Conservation (phyloP, 2,113 vertebrate genomes). For the Fulica atra region DNA sequence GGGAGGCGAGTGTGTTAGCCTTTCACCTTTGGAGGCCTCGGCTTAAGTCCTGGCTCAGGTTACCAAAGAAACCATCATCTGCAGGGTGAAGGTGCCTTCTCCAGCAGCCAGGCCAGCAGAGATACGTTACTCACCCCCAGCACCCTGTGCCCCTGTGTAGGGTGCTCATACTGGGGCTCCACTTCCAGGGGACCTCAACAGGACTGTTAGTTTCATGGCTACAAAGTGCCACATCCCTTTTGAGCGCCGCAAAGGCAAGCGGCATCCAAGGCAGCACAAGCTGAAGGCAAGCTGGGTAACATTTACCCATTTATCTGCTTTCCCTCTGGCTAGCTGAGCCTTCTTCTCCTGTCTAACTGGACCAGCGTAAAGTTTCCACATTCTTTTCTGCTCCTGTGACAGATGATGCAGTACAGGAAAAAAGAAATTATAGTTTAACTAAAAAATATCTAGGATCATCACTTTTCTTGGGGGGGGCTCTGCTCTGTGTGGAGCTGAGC, state of each 20-base stretch:
- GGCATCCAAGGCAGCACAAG: fast-evolving
- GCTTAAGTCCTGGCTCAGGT: conserved; percentile 28
- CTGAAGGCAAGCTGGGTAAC: neutral
- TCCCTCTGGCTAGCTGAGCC: neutral
- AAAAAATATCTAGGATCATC: neutral
- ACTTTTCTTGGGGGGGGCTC: neutral
- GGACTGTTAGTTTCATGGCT: neutral
- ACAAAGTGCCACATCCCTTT: neutral
- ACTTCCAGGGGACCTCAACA: neutral
- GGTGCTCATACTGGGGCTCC: fast-evolving
- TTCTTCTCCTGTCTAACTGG: neutral
- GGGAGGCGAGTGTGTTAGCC: neutral
- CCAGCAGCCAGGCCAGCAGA: neutral
- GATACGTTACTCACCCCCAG: fast-evolving
- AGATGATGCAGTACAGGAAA: neutral
- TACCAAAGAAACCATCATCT: neutral
- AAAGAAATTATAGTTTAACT: neutral
- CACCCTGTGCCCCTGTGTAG: fast-evolving
- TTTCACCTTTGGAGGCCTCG: conserved; percentile 1
- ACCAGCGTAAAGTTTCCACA: neutral
- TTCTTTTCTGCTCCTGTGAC: neutral
- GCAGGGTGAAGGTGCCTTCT: neutral
- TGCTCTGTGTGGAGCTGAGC: neutral
- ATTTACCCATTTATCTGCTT: neutral
- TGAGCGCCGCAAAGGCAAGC: neutral